Evolutionary conservation across 2,888 invertebrate genomes (phyloP).

Genomic region (Camptogramma bilineatum): DNA sequence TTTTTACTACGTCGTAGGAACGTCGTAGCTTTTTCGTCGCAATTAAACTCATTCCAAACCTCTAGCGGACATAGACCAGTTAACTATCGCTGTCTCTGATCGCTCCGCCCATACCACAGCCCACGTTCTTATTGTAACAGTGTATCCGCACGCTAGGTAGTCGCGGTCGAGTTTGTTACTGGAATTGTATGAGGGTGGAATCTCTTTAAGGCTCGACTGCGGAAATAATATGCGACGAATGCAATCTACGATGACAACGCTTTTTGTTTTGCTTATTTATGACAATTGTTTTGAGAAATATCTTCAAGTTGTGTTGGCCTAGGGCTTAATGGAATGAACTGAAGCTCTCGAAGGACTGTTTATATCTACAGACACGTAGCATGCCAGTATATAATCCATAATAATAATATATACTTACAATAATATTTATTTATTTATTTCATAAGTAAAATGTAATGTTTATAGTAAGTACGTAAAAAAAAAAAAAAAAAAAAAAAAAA

Average conservation of each 20-base stretch:
- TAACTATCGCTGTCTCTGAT: neutral
- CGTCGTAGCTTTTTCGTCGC: too few relatives aligned
- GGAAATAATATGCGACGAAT: slow-evolving; percentile 36
- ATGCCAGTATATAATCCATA: too few relatives aligned
- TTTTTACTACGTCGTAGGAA: too few relatives aligned
- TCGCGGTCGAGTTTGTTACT: slow-evolving; percentile 35
- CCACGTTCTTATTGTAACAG: slow-evolving; percentile 20
- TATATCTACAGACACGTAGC: too few relatives aligned
- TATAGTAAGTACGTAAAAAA: too few relatives aligned
- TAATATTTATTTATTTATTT: too few relatives aligned
- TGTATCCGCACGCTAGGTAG: slow-evolving; percentile 26
- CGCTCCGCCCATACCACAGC: slow-evolving; percentile 15
- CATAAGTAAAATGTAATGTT: too few relatives aligned
- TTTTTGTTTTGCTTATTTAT: neutral
- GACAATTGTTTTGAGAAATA: slow-evolving; percentile 5
- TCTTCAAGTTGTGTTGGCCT: neutral
- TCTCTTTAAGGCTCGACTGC: slow-evolving; percentile 34
- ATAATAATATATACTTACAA: too few relatives aligned
- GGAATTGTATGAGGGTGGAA: slow-evolving; percentile 37
- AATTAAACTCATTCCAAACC: too few relatives aligned
- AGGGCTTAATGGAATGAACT: too few relatives aligned
- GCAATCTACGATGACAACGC: slow-evolving; percentile 17
- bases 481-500: neutral
- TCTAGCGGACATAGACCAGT: neutral
- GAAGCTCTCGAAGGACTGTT: too few relatives aligned